Conservation (phyloP, 2,113 vertebrate species). For the Trichechus manatus region DNA sequence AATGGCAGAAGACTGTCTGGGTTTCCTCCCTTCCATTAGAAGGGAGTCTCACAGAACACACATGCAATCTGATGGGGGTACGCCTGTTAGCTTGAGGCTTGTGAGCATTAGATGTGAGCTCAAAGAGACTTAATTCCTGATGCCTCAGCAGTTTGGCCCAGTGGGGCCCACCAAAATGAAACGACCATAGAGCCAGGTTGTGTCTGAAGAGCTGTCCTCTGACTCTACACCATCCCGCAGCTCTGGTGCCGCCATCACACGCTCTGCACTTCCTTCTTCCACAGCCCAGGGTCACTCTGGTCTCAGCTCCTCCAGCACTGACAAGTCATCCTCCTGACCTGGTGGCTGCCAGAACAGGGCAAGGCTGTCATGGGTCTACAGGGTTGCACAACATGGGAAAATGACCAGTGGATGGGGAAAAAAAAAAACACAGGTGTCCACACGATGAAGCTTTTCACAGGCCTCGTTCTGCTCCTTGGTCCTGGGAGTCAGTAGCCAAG, state of each 20-base stretch:
- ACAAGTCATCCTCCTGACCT: neutral
- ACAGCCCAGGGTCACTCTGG: no score
- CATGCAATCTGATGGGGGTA: no score
- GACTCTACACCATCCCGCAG: no score
- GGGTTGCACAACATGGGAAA: neutral
- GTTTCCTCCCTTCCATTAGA: neutral
- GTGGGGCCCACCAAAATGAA: neutral
- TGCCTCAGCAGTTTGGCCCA: neutral
- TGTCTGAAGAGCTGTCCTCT: no score
- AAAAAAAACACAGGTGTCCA: neutral
- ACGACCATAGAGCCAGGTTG: no score
- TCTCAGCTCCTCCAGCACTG: neutral
- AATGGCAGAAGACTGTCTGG: neutral
- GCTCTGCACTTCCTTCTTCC: no score
- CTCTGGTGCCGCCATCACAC: no score
- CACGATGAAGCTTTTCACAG: slow-evolving; percentile 35
- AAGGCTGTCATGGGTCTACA: no score
- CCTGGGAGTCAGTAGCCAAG: neutral
- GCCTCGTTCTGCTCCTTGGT: slow-evolving; percentile 16
- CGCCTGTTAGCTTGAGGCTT: neutral
- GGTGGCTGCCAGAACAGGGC: neutral
- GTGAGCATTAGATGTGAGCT: neutral
- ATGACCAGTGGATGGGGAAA: neutral
- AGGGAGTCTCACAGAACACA: neutral
- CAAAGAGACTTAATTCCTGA: neutral